Conservation (phyloP, 2,113 vertebrate genomes). For the Prinia subflava region DNA sequence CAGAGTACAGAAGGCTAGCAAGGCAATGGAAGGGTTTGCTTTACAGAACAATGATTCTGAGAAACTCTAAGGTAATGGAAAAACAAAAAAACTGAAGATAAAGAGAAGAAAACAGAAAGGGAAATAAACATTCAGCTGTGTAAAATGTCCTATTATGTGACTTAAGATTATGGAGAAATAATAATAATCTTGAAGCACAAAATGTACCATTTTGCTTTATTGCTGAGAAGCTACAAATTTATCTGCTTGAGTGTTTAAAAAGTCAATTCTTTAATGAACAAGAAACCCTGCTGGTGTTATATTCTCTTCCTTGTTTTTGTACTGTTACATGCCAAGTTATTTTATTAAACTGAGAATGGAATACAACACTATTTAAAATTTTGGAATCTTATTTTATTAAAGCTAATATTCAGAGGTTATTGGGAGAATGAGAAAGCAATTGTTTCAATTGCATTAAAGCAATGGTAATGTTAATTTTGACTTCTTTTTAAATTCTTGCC, state of each 20-base stretch:
- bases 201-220: slow-evolving; percentile 7
- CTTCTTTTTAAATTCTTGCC: slow-evolving; percentile 27
- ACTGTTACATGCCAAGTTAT: not conserved
- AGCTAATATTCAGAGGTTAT: slow-evolving; percentile 13
- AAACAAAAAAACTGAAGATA: not conserved
- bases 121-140: slow-evolving; percentile 15
- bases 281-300: slow-evolving; percentile 25
- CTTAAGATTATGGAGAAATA: slow-evolving; percentile 19
- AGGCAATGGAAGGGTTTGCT: not conserved
- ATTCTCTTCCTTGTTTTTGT: slow-evolving; percentile 23
- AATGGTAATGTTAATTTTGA: not conserved
- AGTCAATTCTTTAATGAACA: slow-evolving; percentile 53
- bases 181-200: slow-evolving; percentile 5
- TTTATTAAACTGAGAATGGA: slow-evolving; percentile 57
- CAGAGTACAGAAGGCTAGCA: not conserved
- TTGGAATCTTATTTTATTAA: slow-evolving; percentile 37
- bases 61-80: not conserved
- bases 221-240: slow-evolving; percentile 36
- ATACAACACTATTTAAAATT: slow-evolving; percentile 40
- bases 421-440: slow-evolving; percentile 20
- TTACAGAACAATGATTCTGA: not conserved
- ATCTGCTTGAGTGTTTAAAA: slow-evolving; percentile 19
- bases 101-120: not conserved
- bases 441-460: slow-evolving; percentile 35
- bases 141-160: slow-evolving; percentile 12